These are phyloP conservation scores for Plotosus lineatus DNA, from an alignment of 2,113 vertebrate genomes.

Conservation along the genomic window DNA sequence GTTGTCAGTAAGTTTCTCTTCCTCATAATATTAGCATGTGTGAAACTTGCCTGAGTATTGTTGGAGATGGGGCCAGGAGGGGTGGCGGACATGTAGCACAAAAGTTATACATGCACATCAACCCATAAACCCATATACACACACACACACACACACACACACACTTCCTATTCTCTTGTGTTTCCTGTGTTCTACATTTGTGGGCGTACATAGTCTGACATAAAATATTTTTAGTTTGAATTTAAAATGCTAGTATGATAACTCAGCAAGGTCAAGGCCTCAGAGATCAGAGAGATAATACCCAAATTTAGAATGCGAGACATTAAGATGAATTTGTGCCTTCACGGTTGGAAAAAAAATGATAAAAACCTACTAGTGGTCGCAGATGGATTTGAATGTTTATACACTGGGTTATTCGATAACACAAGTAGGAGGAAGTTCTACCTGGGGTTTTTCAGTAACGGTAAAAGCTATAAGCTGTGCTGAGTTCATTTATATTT, in stretches of 20 bases:
- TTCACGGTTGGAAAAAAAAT: background rate
- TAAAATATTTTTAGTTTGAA: conserved; percentile 38
- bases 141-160: background rate
- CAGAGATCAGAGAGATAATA: background rate
- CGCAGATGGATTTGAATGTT: background rate
- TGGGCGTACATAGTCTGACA: conserved; percentile 33
- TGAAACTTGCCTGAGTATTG: background rate
- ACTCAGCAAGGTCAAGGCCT: background rate
- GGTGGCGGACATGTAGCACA: conserved; percentile 49
- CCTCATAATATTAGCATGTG: conserved; percentile 12
- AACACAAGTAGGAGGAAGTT: background rate
- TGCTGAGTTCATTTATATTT: conserved; percentile 1
- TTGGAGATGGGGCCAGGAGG: background rate
- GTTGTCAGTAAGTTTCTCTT: conserved; percentile 35
- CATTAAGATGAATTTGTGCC: background rate
- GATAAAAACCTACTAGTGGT: background rate
- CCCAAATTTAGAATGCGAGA: background rate
- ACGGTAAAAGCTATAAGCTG: background rate
- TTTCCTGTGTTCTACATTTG: conserved; percentile 50
- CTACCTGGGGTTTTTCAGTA: background rate
- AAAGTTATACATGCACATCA: conserved; percentile 18
- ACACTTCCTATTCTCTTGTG: conserved; percentile 36
- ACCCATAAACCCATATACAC: background rate
- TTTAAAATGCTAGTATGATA: background rate
- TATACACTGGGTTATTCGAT: background rate